Evolutionary conservation across 2,888 invertebrate genomes (phyloP).

Genomic region (Carabus problematicus): DNA sequence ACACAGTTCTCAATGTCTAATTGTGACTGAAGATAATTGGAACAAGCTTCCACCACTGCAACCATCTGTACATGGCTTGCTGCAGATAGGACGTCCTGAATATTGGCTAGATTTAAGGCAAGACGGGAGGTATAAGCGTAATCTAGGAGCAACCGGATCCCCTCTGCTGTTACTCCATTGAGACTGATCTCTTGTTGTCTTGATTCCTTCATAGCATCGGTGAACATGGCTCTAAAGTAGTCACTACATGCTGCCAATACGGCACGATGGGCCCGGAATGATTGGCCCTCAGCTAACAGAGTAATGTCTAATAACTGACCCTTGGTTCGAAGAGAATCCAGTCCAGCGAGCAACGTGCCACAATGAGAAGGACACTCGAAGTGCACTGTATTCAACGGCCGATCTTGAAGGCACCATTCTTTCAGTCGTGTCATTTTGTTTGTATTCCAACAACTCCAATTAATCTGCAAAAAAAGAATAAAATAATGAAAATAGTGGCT

Average conservation of each 20-base stretch:
- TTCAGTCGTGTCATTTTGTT: slow-evolving; percentile 54
- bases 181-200: slow-evolving; percentile 69
- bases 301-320: slow-evolving; percentile 72
- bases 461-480: too few relatives aligned
- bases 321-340: slow-evolving; percentile 67
- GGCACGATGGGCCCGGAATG: slow-evolving; percentile 73
- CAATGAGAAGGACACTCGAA: slow-evolving; percentile 67
- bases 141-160: slow-evolving; percentile 69
- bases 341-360: slow-evolving; percentile 64
- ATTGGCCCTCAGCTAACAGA: slow-evolving; percentile 68
- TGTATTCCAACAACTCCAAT: too few relatives aligned
- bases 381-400: slow-evolving; percentile 59
- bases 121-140: slow-evolving; percentile 74
- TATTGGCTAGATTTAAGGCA: slow-evolving; percentile 67
- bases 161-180: slow-evolving; percentile 69
- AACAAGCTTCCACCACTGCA: slow-evolving; percentile 72
- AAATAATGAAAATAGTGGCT: too few relatives aligned
- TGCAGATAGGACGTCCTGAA: slow-evolving; percentile 73
- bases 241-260: slow-evolving; percentile 76
- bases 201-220: slow-evolving; percentile 72
- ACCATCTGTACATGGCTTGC: slow-evolving; percentile 72
- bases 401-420: slow-evolving; percentile 56
- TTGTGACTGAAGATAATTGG: slow-evolving; percentile 70
- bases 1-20: slow-evolving; percentile 74
- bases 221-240: slow-evolving; percentile 80